Conservation (phyloP, 1,140 invertebrate species). For the Rhyzopertha dominica region DNA sequence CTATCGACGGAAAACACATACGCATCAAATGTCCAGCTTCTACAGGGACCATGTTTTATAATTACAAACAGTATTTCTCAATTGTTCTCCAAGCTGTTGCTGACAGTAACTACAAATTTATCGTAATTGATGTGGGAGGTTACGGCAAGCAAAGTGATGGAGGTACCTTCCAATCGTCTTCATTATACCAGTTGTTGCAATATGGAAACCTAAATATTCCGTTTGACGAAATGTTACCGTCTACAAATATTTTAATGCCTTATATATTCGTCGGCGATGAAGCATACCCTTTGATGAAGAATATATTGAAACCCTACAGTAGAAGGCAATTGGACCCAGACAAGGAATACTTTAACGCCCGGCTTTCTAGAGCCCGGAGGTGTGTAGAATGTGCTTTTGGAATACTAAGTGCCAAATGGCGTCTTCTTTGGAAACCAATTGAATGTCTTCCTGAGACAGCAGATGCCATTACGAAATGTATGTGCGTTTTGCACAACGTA, state of each 20-base stretch:
- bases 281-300: slow-evolving; percentile 44
- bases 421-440: slow-evolving; percentile 7
- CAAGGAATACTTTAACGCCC: slow-evolving; percentile 48
- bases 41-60: slow-evolving; percentile 38
- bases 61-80: slow-evolving; percentile 42
- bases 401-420: slow-evolving; percentile 3
- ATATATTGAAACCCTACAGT: slow-evolving; percentile 47
- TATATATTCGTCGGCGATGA: slow-evolving; percentile 47
- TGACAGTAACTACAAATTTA: slow-evolving; percentile 45
- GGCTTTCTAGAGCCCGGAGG: slow-evolving; percentile 26
- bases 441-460: not conserved
- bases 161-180: slow-evolving; percentile 34
- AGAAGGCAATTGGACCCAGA: slow-evolving; percentile 29
- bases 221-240: too few species aligned
- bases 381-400: slow-evolving; percentile 17
- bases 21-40: slow-evolving; percentile 21
- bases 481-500: slow-evolving; percentile 16
- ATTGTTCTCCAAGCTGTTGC: slow-evolving; percentile 44
- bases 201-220: slow-evolving; percentile 25
- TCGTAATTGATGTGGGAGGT: slow-evolving; percentile 42
- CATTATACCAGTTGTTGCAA: slow-evolving; percentile 24
- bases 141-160: slow-evolving; percentile 44
- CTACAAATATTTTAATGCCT: slow-evolving; percentile 27
- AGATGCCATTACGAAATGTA: not conserved
- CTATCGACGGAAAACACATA: slow-evolving; percentile 43